phyloP scores from a whole-genome alignment of 2,797 vertebrate species.

The Parauchenoglanis ngamensis region DNA sequence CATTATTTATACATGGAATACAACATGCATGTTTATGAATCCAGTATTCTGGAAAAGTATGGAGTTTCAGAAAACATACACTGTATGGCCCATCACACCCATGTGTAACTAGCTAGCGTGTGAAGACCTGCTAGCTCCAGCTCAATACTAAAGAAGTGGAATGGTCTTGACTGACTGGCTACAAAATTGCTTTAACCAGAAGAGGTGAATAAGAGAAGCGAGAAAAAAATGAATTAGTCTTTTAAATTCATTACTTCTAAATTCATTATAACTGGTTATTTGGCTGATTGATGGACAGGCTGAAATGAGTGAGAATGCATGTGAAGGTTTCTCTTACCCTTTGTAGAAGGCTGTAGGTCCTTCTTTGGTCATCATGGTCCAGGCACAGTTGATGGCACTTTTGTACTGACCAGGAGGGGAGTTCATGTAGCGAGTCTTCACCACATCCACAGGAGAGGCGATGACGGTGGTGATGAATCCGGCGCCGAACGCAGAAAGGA shows the following conservation, averaged over 20 bases:
- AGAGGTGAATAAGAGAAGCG: neutral
- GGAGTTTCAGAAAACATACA: neutral
- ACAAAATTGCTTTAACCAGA: neutral
- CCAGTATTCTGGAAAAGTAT: neutral
- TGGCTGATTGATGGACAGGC: neutral
- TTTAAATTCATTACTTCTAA: neutral
- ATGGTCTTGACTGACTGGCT: neutral
- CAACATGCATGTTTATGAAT: neutral
- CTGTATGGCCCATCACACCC: neutral
- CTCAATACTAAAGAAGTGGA: neutral
- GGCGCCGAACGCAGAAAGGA: conserved; percentile 82
- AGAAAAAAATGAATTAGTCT: neutral
- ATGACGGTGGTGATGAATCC: conserved; percentile 87
- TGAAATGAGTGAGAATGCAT: neutral
- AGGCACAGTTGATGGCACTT: conserved; percentile 80
- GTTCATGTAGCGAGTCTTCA: conserved; percentile 91
- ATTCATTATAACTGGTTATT: neutral
- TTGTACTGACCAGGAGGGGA: conserved; percentile 83
- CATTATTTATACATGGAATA: neutral
- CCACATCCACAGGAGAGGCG: conserved; percentile 87
- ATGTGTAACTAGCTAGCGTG: neutral
- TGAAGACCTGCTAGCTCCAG: neutral
- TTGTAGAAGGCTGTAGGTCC: conserved; percentile 87
- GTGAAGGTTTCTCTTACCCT: conserved; percentile 73
- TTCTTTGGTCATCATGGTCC: conserved; percentile 85